A percentile compares a stretch with the other conserved stretches of the same genome.
These are phyloP conservation scores for Magallana gigas DNA, from an alignment of 1,140 invertebrate species.

Conservation along the genomic window DNA sequence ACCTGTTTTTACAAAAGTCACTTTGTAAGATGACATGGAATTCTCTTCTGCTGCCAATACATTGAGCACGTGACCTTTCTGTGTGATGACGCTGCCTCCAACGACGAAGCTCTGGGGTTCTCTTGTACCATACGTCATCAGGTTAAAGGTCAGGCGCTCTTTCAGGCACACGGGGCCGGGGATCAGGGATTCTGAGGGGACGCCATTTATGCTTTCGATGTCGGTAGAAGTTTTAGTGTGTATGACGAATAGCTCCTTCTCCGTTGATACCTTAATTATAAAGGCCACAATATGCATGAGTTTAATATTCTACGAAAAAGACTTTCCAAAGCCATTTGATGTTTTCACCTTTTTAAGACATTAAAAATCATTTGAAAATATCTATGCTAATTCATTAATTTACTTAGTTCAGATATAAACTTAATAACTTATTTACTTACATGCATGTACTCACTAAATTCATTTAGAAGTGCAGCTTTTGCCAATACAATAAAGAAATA, in stretches of 20 bases:
- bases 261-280: background rate
- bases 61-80: slow-evolving; percentile 17
- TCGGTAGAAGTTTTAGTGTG: background rate
- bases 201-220: background rate
- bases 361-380: too few relatives aligned
- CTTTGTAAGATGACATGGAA: background rate
- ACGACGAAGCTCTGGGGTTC: slow-evolving; percentile 17
- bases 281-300: background rate
- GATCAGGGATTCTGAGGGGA: background rate
- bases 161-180: background rate
- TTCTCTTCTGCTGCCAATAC: background rate
- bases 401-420: too few relatives aligned
- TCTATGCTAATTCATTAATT: too few relatives aligned
- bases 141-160: background rate
- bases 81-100: background rate
- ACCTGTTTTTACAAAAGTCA: slow-evolving; percentile 6
- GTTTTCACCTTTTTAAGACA: too few relatives aligned
- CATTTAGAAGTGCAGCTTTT: too few relatives aligned
- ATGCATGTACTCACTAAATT: too few relatives aligned
- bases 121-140: slow-evolving; percentile 9
- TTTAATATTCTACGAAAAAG: too few relatives aligned
- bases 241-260: background rate
- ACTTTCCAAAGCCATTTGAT: too few relatives aligned
- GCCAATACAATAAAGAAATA: too few relatives aligned
- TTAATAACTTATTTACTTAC: too few relatives aligned